These are phyloP conservation scores for Ictalurus punctatus DNA, from an alignment of 2,113 vertebrate genomes.

Conservation along the genomic window DNA sequence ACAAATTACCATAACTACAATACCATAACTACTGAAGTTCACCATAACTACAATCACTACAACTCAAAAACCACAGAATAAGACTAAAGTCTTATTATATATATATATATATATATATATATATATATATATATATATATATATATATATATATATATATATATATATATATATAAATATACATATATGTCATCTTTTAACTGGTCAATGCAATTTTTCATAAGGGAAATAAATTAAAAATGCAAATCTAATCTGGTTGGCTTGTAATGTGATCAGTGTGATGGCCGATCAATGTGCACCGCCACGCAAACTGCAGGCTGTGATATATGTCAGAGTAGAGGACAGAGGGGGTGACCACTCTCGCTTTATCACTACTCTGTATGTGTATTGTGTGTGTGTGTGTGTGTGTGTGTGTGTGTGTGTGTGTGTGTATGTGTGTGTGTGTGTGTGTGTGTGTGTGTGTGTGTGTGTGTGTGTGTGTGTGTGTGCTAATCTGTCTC, in stretches of 20 bases:
- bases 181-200: constrained; percentile 30
- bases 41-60: too few relatives aligned
- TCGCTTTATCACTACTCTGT: constrained; percentile 81
- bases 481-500: not conserved
- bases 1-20: too few relatives aligned
- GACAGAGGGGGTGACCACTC: constrained; percentile 72
- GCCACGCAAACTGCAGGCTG: constrained; percentile 69
- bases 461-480: constrained; percentile 21
- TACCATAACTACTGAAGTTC: too few relatives aligned
- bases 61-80: too few relatives aligned
- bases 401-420: constrained; percentile 7
- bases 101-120: too few relatives aligned
- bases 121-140: too few relatives aligned
- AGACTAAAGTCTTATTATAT: too few relatives aligned
- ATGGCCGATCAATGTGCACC: constrained; percentile 80
- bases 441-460: not conserved
- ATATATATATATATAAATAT: constrained; percentile 24
- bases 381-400: constrained; percentile 30
- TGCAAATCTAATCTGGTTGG: constrained; percentile 88
- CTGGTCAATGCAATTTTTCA: constrained; percentile 61
- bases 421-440: constrained; percentile 23
- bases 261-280: constrained; percentile 81
- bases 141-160: too few relatives aligned
- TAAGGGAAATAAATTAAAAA: constrained; percentile 91
- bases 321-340: constrained; percentile 70